Conservation (phyloP, 1,140 invertebrate genomes). For the Anastrepha obliqua region DNA sequence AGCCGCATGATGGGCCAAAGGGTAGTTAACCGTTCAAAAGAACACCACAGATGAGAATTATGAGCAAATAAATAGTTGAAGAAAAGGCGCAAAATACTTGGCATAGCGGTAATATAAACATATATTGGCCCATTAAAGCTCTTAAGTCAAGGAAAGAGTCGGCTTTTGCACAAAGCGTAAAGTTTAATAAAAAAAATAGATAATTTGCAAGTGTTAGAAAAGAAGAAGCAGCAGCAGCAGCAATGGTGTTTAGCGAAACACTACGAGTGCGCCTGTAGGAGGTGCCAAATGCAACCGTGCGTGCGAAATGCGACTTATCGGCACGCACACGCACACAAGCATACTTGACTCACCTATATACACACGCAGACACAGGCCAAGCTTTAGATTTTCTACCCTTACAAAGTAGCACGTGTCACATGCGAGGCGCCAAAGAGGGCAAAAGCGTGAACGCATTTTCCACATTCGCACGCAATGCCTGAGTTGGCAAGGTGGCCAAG, state of each 20-base stretch:
- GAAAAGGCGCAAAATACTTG: not conserved
- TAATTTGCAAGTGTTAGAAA: not conserved
- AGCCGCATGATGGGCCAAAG: not conserved
- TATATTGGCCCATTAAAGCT: not conserved
- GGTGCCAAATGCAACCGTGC: slow-evolving; percentile 50
- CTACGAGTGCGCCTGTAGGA: not conserved
- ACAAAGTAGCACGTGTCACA: not conserved
- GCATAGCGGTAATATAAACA: not conserved
- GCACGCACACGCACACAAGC: slow-evolving; percentile 12
- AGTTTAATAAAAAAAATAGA: not conserved
- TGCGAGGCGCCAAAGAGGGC: slow-evolving; percentile 27
- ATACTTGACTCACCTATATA: not conserved
- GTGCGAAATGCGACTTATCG: slow-evolving; percentile 31
- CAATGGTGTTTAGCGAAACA: not conserved
- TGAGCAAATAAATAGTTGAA: slow-evolving; percentile 8
- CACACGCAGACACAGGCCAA: not conserved
- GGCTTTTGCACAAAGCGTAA: slow-evolving; percentile 24
- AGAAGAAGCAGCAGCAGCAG: not conserved
- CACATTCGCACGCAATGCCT: slow-evolving; percentile 45
- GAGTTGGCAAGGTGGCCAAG: not conserved
- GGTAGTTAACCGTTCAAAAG: not conserved
- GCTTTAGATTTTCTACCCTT: slow-evolving; percentile 19
- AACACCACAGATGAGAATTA: not conserved
- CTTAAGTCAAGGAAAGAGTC: slow-evolving; percentile 1
- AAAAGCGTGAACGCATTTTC: slow-evolving; percentile 49